A percentile compares a stretch with the other conserved stretches of the same genome.
Conservation (phyloP, 1,140 invertebrate genomes). For the Euwallacea similis region DNA sequence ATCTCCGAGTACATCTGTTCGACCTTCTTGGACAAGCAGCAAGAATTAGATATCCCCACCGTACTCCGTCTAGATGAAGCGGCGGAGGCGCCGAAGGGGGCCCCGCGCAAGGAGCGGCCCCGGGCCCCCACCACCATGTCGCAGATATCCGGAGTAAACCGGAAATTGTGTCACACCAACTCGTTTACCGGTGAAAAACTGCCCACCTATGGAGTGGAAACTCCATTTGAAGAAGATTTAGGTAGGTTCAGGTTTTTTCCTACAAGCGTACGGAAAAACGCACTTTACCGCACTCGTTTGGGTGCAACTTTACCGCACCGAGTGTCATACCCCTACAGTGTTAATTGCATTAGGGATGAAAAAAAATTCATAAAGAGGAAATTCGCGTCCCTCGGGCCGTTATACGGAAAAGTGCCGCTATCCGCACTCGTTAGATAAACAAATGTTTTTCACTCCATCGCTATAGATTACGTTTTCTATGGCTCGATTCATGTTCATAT, state of each 20-base stretch:
- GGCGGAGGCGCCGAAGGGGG: constrained; percentile 57
- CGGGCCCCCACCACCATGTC: constrained; percentile 72
- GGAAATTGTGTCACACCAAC: constrained; percentile 83
- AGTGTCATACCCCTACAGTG: no score
- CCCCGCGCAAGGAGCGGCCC: constrained; percentile 67
- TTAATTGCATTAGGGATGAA: no score
- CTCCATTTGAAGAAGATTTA: constrained; percentile 84
- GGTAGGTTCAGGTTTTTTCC: constrained; percentile 44
- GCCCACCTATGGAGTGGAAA: constrained; percentile 91
- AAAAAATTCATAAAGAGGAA: no score
- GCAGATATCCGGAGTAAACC: constrained; percentile 88
- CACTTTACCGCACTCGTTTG: no score
- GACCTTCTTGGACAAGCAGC: constrained; percentile 97
- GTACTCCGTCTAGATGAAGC: constrained; percentile 74
- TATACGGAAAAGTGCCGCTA: no score
- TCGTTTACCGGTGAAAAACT: constrained; percentile 88
- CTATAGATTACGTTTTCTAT: no score
- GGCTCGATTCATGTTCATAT: no score
- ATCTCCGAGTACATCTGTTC: constrained; percentile 99
- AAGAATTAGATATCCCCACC: constrained; percentile 90
- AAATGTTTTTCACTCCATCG: no score
- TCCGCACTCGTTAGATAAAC: no score
- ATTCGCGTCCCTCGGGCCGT: no score
- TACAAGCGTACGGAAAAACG: no score
- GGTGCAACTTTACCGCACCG: no score